Evolutionary conservation across 2,888 invertebrate genomes (phyloP).

Genomic region (Cheilosia impressa): DNA sequence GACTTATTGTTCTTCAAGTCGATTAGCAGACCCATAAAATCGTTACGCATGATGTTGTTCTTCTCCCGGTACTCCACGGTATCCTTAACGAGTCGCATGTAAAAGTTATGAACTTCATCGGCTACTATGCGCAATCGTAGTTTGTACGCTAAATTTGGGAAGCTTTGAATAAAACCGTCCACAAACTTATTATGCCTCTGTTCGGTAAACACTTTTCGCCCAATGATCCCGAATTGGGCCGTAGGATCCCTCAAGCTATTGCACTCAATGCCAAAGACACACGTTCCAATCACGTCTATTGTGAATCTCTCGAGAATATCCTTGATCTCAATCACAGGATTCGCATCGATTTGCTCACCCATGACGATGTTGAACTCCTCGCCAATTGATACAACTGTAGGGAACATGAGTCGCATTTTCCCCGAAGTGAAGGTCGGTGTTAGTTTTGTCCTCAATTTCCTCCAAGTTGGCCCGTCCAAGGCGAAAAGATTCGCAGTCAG

Average conservation of each 20-base stretch:
- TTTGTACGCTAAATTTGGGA: slow-evolving; percentile 76
- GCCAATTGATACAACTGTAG: slow-evolving; percentile 77
- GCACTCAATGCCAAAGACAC: slow-evolving; percentile 84
- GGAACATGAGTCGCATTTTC: slow-evolving; percentile 78
- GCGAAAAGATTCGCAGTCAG: slow-evolving; percentile 82
- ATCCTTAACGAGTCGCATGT: slow-evolving; percentile 82
- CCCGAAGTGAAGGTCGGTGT: slow-evolving; percentile 78
- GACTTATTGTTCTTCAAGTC: slow-evolving; percentile 84
- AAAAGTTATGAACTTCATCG: slow-evolving; percentile 82
- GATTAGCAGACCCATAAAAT: slow-evolving; percentile 85
- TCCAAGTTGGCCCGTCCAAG: slow-evolving; percentile 83
- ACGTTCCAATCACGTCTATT: slow-evolving; percentile 84
- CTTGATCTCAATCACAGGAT: slow-evolving; percentile 81
- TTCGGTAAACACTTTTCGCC: slow-evolving; percentile 75
- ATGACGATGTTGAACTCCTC: slow-evolving; percentile 76
- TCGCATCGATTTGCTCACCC: slow-evolving; percentile 23
- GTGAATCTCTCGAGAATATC: slow-evolving; percentile 84
- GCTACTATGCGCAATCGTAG: slow-evolving; percentile 32
- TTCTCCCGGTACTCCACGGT: slow-evolving; percentile 82
- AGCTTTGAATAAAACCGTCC: slow-evolving; percentile 77
- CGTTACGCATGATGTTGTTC: slow-evolving; percentile 84
- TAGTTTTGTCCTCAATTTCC: slow-evolving; percentile 78
- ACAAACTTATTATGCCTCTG: slow-evolving; percentile 75
- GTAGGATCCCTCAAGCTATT: slow-evolving; percentile 83
- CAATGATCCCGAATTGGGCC: slow-evolving; percentile 81